Evolutionary conservation across 1,140 invertebrate genomes (phyloP), one percentile per base, ranked within the genome.

Genomic region (Habropoda laboriosa): DNA sequence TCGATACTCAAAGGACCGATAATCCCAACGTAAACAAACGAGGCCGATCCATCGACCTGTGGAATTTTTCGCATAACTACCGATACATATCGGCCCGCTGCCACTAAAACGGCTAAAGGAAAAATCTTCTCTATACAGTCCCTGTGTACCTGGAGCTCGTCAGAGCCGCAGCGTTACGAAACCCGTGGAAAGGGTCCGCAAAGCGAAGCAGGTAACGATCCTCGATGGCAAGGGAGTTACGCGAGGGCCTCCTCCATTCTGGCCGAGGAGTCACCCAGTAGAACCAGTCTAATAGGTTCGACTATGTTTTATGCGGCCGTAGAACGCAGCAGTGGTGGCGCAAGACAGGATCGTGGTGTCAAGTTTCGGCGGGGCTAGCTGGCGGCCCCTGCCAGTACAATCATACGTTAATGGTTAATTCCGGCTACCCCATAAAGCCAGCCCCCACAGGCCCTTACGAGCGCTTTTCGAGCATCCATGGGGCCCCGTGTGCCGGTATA

Each of bases 331-430:
- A 87, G 86, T 85, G 86, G 86, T 85, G 86, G 81, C 85, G 87
- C 67, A 82, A 83, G 79, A 80, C 83, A 82, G 80, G 83, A 87
- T 86, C 83, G 71, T 80, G 86, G 89, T 89, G 87, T 90, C 88
- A 83, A 85, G 88, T 89, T 89, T 90, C 88, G 85, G 53, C 64
- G 74, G 81, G 79, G 73, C 81, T 85, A 80, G 75, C 73, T 49
- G 82, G 78, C 70, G 74, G 55, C 67, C 71, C 74, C 67, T 74
- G 67, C 75, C 83, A 82, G 86, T 77, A 78, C 86, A 83, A 87
- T 89, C 86, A 67, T 86, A 83, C 79, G 82, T 89, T 89, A 89
- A 90, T 90, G 85, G 88, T 88, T 90, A 89, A 90, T 90, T 89
- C 88, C 73, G 81, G 78, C 83, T 79, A 77, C 68, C 82, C 80